Evolutionary conservation across 2,797 vertebrate species (phyloP).

Genomic region (Spheniscus humboldti): DNA sequence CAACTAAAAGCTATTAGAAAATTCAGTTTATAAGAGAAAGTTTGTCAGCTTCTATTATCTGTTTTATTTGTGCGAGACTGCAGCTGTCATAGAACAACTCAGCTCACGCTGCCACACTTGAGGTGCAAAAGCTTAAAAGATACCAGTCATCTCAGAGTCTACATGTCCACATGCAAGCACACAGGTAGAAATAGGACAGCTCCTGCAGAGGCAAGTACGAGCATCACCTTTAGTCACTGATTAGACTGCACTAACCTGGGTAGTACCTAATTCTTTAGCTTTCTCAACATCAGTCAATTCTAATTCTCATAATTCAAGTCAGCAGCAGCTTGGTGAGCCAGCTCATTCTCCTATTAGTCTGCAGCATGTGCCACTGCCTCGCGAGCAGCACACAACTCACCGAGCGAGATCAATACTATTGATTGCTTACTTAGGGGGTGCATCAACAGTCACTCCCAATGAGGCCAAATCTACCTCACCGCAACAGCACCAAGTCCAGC

Average conservation of each 20-base stretch:
- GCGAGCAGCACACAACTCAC: not conserved
- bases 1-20: constrained; percentile 1
- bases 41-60: not conserved
- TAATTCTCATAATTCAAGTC: not conserved
- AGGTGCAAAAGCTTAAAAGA: not conserved
- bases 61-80: not conserved
- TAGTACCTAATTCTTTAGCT: not conserved
- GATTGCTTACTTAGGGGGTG: constrained; percentile 35
- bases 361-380: not conserved
- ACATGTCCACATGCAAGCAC: not conserved
- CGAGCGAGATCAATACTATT: constrained; percentile 5
- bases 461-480: not conserved
- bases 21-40: not conserved
- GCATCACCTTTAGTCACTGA: not conserved
- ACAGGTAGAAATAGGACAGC: not conserved
- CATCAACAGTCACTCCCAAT: constrained; percentile 22
- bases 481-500: not conserved
- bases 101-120: not conserved
- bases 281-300: not conserved
- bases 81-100: not conserved
- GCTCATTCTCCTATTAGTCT: not conserved
- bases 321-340: not conserved
- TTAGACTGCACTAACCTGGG: not conserved
- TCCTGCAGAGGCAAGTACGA: not conserved
- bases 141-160: not conserved